Base-by-base conservation (phyloP, 2,797 vertebrate genomes). In the Gallinago stenura region DNA sequence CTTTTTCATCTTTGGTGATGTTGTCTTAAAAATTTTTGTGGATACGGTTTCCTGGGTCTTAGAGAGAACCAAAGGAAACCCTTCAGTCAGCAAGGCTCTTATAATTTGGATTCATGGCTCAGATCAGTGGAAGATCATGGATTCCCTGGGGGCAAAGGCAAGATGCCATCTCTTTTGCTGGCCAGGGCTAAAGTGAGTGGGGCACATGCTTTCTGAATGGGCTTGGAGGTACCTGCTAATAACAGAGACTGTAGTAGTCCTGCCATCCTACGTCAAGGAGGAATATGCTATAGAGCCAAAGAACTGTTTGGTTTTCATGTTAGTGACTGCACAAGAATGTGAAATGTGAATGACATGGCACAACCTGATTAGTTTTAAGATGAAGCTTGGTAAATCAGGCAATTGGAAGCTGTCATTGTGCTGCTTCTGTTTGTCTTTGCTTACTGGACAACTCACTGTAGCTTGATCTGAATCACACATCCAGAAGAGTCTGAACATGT, bases 351-450 rank as follows among this genome's bases (percentile, higher is more conserved):
- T 84, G 83, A 68, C 37, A 7, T 13, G 66, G 12, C 77, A 62
- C 54, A 65, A 78, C 24, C 37, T 57, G 66, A 72, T 69, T 69
- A 41, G 5, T 61, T 93, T 94, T 61, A 43, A 72, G 46, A 46
- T 61, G 43, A 25, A 58, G 20, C 9, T n/a, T 71, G 53, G 61
- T 75, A 60, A 75, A 68, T 86, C 35, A 69, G 43, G 41, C 43
- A 76, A 39, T 62, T 2, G 15, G 58, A 88, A 70, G 37, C 58
- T 89, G 83, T 69, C 50, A 12, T 20, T 65, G 50, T 35, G 43
- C n/a, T 90, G 69, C 43, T 87, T 14, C 84, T 56, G 14, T 91
- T 70, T 66, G 45, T n/a, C 77, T 83, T 89, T 89, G 28, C 50
- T 86, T 31, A 2, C 35, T 51, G 31, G 30, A 43, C 51, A 37